A percentile compares a stretch with the other conserved stretches of the same genome.
Evolutionary conservation across 2,113 vertebrate species (phyloP).

Genomic region (Vulpes vulpes): DNA sequence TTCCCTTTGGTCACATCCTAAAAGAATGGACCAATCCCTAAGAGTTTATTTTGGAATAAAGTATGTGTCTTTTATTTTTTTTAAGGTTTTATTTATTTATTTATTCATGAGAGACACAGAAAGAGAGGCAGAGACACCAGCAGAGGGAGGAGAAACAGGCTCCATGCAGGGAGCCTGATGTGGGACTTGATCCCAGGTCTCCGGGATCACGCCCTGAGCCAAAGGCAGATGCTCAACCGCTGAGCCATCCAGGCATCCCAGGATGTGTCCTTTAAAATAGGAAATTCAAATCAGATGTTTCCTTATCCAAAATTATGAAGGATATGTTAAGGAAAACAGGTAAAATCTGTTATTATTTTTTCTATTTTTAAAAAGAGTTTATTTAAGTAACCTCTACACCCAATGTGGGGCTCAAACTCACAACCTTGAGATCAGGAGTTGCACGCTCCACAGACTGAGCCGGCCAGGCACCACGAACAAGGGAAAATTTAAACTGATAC

Average conservation of each 20-base stretch:
- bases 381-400: background rate
- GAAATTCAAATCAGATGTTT: constrained; percentile 77
- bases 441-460: background rate
- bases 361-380: background rate
- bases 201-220: too few relatives aligned
- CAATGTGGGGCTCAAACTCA: background rate
- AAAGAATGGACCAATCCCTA: constrained; percentile 68
- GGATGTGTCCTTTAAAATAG: constrained; percentile 50
- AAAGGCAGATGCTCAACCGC: too few relatives aligned
- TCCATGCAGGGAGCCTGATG: too few relatives aligned
- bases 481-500: constrained; percentile 59
- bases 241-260: too few relatives aligned
- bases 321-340: constrained; percentile 37
- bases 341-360: background rate
- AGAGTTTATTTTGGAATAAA: constrained; percentile 74
- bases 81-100: too few relatives aligned
- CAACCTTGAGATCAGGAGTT: background rate
- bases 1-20: constrained; percentile 69
- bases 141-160: too few relatives aligned
- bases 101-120: too few relatives aligned
- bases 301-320: constrained; percentile 59
- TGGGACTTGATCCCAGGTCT: too few relatives aligned
- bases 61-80: background rate
- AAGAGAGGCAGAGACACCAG: too few relatives aligned
- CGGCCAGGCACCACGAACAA: background rate